A percentile compares a stretch with the other conserved stretches of the same genome.
phyloP scores from a whole-genome alignment of 2,888 invertebrate species.

The Coenonympha glycerion region DNA sequence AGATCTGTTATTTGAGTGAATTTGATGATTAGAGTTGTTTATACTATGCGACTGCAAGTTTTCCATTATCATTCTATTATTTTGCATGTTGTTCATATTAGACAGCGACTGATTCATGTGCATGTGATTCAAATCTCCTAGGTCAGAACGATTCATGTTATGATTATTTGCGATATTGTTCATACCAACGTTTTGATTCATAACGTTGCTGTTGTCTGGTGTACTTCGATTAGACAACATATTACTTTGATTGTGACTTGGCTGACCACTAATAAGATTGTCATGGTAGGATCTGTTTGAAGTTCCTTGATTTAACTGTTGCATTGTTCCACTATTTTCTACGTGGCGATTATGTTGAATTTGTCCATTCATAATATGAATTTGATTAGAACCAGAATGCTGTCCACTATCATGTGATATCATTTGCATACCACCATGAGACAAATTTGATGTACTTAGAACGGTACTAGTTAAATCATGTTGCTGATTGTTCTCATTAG shows the following conservation, averaged over 20 bases:
- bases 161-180: conserved; percentile 56
- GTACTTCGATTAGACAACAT: conserved; percentile 58
- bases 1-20: conserved; percentile 57
- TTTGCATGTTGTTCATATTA: conserved; percentile 60
- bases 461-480: conserved; percentile 48
- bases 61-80: conserved; percentile 66
- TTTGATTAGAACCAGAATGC: conserved; percentile 56
- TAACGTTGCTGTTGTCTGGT: conserved; percentile 52
- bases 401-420: conserved; percentile 60
- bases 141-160: conserved; percentile 53
- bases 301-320: conserved; percentile 51
- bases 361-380: conserved; percentile 71
- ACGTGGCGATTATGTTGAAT: conserved; percentile 63
- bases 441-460: conserved; percentile 45
- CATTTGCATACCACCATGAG: conserved; percentile 61
- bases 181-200: conserved; percentile 65
- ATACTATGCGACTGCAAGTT: conserved; percentile 62
- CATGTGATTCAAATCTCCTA: conserved; percentile 62
- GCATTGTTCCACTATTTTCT: conserved; percentile 56
- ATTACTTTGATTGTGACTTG: conserved; percentile 52
- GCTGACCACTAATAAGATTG: conserved; percentile 51
- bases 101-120: conserved; percentile 63
- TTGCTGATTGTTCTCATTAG: conserved; percentile 52
- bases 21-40: conserved; percentile 57
- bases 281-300: conserved; percentile 59